phyloP scores from a whole-genome alignment of 2,113 vertebrate species.

The Promerops cafer region DNA sequence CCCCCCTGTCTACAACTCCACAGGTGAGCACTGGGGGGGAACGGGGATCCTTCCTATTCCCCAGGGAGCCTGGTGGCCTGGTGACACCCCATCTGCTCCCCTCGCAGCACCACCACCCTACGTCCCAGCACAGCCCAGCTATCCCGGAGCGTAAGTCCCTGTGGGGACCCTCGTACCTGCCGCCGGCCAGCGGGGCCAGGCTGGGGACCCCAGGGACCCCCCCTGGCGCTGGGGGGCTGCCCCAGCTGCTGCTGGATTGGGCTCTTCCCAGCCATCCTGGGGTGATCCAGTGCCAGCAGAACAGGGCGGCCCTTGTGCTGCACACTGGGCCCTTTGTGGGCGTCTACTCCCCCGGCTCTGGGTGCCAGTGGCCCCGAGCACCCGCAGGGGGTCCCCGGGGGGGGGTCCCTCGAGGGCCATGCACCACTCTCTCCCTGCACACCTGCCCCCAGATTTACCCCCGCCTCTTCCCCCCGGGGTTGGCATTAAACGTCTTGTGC shows the following conservation, averaged over 20 bases:
- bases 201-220: neutral
- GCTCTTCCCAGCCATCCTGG: neutral
- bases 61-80: rapidly evolving
- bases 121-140: neutral
- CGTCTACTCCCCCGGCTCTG: neutral
- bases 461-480: rapidly evolving
- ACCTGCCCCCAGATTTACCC: rapidly evolving
- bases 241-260: rapidly evolving
- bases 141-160: neutral
- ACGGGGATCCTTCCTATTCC: no score
- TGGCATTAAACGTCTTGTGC: neutral
- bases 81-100: neutral
- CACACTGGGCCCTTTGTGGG: constrained; percentile 43
- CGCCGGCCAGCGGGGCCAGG: neutral
- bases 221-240: neutral
- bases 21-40: neutral
- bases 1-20: constrained; percentile 4
- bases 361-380: neutral
- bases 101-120: neutral
- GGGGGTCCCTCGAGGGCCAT: neutral
- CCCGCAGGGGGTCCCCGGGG: neutral
- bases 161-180: rapidly evolving
- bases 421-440: neutral
- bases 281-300: neutral
- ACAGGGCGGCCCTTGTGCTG: neutral